phyloP scores from a whole-genome alignment of 2,113 vertebrate species.

The Muntiacus muntjak region DNA sequence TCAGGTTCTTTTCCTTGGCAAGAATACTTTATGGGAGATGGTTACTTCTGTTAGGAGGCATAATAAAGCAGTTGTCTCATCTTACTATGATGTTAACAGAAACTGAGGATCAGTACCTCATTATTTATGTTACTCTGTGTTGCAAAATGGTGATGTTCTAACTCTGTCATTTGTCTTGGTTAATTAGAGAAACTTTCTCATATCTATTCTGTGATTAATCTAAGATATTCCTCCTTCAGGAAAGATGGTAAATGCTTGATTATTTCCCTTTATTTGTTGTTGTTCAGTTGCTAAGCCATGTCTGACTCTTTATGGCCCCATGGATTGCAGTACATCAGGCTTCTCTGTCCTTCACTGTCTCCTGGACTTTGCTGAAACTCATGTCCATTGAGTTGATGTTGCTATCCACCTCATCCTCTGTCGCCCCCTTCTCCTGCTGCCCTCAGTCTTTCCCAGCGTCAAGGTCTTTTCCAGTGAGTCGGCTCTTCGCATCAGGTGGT shows the following conservation, averaged over 20 bases:
- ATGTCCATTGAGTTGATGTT: not conserved
- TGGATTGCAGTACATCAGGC: not conserved
- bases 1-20: not conserved
- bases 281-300: not conserved
- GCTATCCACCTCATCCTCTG: not conserved
- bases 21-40: not conserved
- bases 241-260: not conserved
- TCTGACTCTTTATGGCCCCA: not conserved
- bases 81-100: not conserved
- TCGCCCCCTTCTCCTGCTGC: not conserved
- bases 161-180: conserved; percentile 5
- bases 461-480: not conserved
- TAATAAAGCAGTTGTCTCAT: not conserved
- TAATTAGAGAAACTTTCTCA: not conserved
- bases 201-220: not conserved
- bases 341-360: not conserved
- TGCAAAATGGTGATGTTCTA: not conserved
- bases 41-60: not conserved
- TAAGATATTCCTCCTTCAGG: not conserved
- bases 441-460: not conserved
- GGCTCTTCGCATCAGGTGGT: not conserved
- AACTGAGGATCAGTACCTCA: not conserved
- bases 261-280: not conserved
- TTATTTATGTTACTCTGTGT: not conserved
- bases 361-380: not conserved